A percentile compares a stretch with the other conserved stretches of the same genome.
phyloP scores from a whole-genome alignment of 2,113 vertebrate genomes.

The Eulemur rufifrons region DNA sequence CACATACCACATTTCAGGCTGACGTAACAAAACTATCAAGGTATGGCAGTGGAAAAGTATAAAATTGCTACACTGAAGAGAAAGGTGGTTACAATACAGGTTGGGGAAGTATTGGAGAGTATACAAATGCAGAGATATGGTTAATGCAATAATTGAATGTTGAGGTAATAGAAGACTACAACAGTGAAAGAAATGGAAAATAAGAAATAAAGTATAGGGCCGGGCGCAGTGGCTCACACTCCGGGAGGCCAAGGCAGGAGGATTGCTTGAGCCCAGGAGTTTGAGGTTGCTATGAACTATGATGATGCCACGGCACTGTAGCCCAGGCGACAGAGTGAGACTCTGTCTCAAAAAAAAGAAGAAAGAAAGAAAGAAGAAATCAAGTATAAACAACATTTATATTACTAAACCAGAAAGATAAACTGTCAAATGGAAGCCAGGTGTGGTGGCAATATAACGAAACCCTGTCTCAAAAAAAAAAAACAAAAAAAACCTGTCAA shows the following conservation, averaged over 20 bases:
- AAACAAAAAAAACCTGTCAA: background rate
- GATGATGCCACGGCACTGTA: too few relatives aligned
- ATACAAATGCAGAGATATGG: background rate
- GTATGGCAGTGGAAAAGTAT: background rate
- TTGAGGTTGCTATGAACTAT: too few relatives aligned
- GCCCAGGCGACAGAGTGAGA: too few relatives aligned
- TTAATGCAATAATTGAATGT: background rate
- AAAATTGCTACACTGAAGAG: background rate
- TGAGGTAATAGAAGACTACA: background rate
- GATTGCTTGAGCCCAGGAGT: too few relatives aligned
- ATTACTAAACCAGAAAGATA: too few relatives aligned
- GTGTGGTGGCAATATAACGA: too few relatives aligned
- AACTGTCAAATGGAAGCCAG: too few relatives aligned
- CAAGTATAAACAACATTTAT: slow-evolving; percentile 23
- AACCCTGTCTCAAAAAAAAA: too few relatives aligned
- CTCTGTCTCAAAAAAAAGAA: too few relatives aligned
- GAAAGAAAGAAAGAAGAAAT: background rate
- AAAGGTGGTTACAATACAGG: background rate
- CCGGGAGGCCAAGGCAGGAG: too few relatives aligned
- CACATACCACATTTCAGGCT: background rate
- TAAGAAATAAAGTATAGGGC: background rate
- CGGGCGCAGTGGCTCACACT: too few relatives aligned
- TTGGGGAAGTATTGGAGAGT: background rate
- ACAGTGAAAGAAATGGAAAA: background rate
- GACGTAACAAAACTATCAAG: background rate